A percentile compares a stretch with the other conserved stretches of the same genome.
Evolutionary conservation across 2,888 invertebrate genomes (phyloP).

Genomic region (Drosophila anomalipes): DNA sequence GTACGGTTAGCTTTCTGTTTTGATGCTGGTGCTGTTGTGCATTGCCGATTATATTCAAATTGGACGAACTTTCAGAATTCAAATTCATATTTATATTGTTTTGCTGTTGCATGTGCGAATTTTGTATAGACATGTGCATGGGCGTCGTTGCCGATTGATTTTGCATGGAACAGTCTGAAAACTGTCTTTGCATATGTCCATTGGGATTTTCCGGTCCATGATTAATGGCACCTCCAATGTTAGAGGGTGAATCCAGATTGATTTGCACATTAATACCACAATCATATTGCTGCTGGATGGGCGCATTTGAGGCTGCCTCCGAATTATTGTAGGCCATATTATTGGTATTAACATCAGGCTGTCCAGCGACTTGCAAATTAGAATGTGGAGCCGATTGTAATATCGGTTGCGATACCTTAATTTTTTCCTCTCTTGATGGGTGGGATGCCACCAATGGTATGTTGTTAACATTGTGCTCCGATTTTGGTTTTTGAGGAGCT

Average conservation of each 20-base stretch:
- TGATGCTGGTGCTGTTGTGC: conserved; percentile 74
- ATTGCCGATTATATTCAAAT: conserved; percentile 82
- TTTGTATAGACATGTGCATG: conserved; percentile 87
- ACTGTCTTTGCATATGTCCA: conserved; percentile 86
- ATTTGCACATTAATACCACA: conserved; percentile 94
- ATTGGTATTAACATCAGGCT: conserved; percentile 67
- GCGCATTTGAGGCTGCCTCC: conserved; percentile 93
- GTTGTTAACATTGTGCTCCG: conserved; percentile 70
- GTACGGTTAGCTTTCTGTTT: conserved; percentile 81
- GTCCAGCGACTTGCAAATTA: conserved; percentile 73
- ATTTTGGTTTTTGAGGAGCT: conserved; percentile 61
- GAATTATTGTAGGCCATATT: conserved; percentile 91
- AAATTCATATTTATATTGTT: conserved; percentile 76
- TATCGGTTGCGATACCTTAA: conserved; percentile 59
- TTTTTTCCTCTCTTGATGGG: conserved; percentile 63
- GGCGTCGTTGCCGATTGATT: conserved; percentile 86
- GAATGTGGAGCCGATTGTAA: conserved; percentile 43
- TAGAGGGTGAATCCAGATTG: conserved; percentile 94
- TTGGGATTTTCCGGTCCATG: conserved; percentile 89
- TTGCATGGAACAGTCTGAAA: conserved; percentile 90
- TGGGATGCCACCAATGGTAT: conserved; percentile 32
- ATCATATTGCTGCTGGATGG: conserved; percentile 89
- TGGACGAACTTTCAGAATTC: conserved; percentile 83
- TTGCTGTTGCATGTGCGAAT: conserved; percentile 87
- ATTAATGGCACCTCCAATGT: conserved; percentile 94